Base-by-base conservation (phyloP, 2,888 invertebrate species). In the Heterodera filipjevi region DNA sequence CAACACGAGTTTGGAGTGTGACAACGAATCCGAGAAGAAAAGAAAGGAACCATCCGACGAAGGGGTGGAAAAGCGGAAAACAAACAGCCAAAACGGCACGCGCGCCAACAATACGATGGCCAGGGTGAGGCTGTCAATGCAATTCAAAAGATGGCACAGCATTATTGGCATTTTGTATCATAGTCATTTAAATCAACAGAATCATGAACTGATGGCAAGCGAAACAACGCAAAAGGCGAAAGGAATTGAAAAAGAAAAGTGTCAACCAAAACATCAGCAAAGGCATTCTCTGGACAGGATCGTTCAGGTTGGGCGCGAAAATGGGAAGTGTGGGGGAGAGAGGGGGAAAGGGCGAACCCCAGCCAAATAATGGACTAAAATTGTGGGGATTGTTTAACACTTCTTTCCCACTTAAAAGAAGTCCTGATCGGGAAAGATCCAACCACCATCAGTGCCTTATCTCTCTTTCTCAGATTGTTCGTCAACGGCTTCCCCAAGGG, bases 1-100 rank as follows among this genome's bases (percentile, higher is more conserved):
- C 68, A 75, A 53, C 30, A 32, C 75, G 39, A 75, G 75, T 35
- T 64, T 59, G 10, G 46, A 33, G 10, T 30, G 30, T 44, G 79
- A 78, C 19, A 33, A 46, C 27, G 46, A 46, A 33, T 35, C 70
- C 12, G 79, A 59, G 27, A 27, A 27, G 27, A n/a, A 27, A 12
- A 53, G n/a, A 6, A 53, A 53, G 78, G 32, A 19, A 16, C 27
- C 33, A 30, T 12, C n/a, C 35, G 27, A 72, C 46, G 39, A 33
- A 79, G 27, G 33, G 66, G 19, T 2, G 12, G 71, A 33, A 79
- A 64, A 33, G 33, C 68, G n/a, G 78, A 49, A 30, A 8, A 64
- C 1, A 27, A 27, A 8, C 59, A 59, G 22, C 0, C 59, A 27
- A 27, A 59, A 59, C 27, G 59, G 59, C 59, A 59, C 59, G 49